Percentiles rank a stretch among this genome's conserved stretches.
These are phyloP conservation scores for Hypsopygia costalis DNA, from an alignment of 2,888 invertebrate species.

Conservation along the genomic window DNA sequence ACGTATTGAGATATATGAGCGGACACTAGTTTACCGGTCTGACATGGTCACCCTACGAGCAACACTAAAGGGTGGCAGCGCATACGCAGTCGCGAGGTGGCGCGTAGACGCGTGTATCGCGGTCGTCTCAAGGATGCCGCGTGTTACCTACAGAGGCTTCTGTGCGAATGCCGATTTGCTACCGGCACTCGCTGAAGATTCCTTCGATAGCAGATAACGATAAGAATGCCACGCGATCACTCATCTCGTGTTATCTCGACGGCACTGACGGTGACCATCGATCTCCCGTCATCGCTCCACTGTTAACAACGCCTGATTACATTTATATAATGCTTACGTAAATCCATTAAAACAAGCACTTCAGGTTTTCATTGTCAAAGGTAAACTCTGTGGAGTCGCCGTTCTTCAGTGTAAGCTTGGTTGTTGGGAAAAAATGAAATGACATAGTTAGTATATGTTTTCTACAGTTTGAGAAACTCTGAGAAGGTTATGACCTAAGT, in stretches of 20 bases:
- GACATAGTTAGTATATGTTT: not conserved
- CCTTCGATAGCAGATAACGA: conserved; percentile 72
- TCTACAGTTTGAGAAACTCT: too few relatives aligned
- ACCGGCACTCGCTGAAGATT: conserved; percentile 58
- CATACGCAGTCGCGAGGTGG: conserved; percentile 33
- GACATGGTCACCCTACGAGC: conserved; percentile 64
- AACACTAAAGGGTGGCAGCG: conserved; percentile 43
- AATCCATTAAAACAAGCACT: conserved; percentile 15
- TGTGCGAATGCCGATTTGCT: conserved; percentile 67
- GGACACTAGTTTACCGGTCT: conserved; percentile 50
- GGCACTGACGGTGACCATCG: conserved; percentile 49
- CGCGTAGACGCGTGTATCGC: conserved; percentile 35
- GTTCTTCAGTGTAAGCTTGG: not conserved
- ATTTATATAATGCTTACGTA: conserved; percentile 36
- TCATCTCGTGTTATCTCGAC: conserved; percentile 68
- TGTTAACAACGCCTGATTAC: conserved; percentile 26
- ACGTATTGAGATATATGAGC: conserved; percentile 53
- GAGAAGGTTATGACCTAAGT: too few relatives aligned
- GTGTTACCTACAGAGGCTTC: conserved; percentile 71
- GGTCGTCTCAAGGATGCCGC: conserved; percentile 64
- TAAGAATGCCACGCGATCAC: conserved; percentile 61
- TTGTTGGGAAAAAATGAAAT: too few relatives aligned
- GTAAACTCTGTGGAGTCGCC: not conserved
- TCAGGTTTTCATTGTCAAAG: conserved; percentile 6
- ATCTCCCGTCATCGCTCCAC: conserved; percentile 36